These are phyloP conservation scores for Morphnarchus princeps DNA, from an alignment of 2,113 vertebrate genomes.

Conservation along the genomic window DNA sequence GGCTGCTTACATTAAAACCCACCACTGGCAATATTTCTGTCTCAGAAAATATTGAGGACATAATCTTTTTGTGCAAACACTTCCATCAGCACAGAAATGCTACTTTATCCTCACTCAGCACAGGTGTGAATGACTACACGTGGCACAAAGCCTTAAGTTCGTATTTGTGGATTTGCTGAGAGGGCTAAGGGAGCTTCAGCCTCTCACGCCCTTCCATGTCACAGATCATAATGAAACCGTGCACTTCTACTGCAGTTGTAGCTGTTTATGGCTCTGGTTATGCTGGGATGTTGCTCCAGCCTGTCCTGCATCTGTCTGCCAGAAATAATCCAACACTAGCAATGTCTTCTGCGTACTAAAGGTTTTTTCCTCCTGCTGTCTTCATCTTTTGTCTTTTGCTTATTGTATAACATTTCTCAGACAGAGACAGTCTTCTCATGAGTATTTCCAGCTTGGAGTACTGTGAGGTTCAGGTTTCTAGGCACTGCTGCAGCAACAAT, in stretches of 20 bases:
- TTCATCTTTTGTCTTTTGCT: background rate
- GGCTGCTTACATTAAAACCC: background rate
- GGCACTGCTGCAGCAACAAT: background rate
- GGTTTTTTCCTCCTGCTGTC: background rate
- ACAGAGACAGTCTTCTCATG: background rate
- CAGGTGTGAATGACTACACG: background rate
- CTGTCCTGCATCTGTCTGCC: background rate
- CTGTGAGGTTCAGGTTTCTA: background rate
- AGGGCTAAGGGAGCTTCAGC: background rate
- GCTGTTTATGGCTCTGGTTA: background rate
- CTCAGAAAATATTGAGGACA: background rate
- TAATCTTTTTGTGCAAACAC: background rate
- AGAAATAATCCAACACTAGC: background rate
- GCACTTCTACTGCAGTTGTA: background rate
- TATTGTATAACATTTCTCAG: background rate
- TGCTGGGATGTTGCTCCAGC: background rate
- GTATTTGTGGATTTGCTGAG: background rate
- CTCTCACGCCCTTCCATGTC: background rate
- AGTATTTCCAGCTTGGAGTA: background rate
- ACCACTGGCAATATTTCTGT: background rate
- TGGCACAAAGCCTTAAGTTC: background rate
- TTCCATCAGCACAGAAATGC: background rate
- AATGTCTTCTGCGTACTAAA: background rate
- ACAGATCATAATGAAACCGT: background rate
- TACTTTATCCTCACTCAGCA: background rate